Percentiles rank a stretch among this genome's conserved stretches.
phyloP scores from a whole-genome alignment of 2,888 invertebrate genomes.

The Dicycla oo region DNA sequence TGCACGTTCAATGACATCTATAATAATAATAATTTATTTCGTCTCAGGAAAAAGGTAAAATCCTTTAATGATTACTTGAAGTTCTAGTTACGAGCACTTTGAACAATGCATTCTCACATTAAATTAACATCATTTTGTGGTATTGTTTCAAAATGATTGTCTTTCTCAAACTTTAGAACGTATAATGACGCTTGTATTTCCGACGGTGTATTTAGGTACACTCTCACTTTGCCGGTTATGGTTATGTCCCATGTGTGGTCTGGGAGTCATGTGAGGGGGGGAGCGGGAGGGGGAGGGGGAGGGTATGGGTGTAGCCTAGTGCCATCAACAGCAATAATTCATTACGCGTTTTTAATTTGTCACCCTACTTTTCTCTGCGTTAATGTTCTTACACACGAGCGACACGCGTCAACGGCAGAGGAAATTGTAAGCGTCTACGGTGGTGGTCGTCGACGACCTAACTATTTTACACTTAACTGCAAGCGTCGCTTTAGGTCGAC shows the following conservation, averaged over 20 bases:
- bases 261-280: too few relatives aligned
- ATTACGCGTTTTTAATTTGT: too few relatives aligned
- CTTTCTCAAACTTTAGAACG: neutral
- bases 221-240: neutral
- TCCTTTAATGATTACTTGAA: constrained; percentile 5
- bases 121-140: constrained; percentile 19
- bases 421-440: too few relatives aligned
- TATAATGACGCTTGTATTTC: neutral
- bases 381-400: too few relatives aligned
- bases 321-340: neutral
- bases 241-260: too few relatives aligned
- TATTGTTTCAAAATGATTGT: neutral
- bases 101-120: constrained; percentile 32
- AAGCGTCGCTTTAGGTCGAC: too few relatives aligned
- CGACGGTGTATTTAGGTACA: neutral
- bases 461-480: too few relatives aligned
- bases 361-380: too few relatives aligned
- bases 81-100: constrained; percentile 1
- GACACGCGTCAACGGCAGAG: too few relatives aligned
- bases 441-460: too few relatives aligned
- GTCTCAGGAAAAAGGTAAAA: neutral
- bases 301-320: too few relatives aligned
- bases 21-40: neutral
- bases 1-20: constrained; percentile 18
- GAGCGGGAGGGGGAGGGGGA: too few relatives aligned